Evolutionary conservation across 2,113 vertebrate species (phyloP), one percentile per base, ranked within the genome.

Genomic region (Corythaixoides concolor): DNA sequence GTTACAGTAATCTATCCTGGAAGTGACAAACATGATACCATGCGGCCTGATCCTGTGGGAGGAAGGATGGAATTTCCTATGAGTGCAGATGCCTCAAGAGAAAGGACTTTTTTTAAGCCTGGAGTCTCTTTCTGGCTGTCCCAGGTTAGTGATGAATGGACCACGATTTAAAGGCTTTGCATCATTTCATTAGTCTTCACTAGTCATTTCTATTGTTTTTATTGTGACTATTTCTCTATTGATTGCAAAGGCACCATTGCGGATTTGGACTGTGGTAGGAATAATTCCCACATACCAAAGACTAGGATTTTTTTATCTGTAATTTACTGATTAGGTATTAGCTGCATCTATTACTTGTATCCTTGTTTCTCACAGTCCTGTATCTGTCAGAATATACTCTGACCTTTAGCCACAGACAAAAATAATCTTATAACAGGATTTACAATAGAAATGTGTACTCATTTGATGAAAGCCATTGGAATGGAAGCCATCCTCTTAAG

Each of bases 1-100:
- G 68, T 56, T 84, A 28, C 88, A 93, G 60, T 90, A 96, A 96
- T 93, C 76, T 93, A 78, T 84, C 85, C 92, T 96, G 96, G 93
- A 96, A 93, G 90, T 93, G 94, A 93, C 95, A 90, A 96, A 88
- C 30, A 18, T 81, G 59, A 96, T 33, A 86, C 64, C 5, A 12
- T 72, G 49, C 1, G 9, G 59, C 56, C 56, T 92, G 85, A 83
- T 95, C 75, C 79, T 95, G 90, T 92, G 76, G 93, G 95, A 95
- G 92, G 85, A 96, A 90, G 90, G 59, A 85, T 88, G 90, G 90
- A 89, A 90, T 94, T 97, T 96, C 85, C 88, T 90, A 84, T 53
- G 83, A 68, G 72, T 68, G 52, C 82, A 84, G 56, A 96, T 60
- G 49, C 13, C 17, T 91, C 60, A 94, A 91, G 58, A 92, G 74